These are phyloP conservation scores for Chrysolina americana DNA, from an alignment of 2,888 invertebrate species.

Conservation along the genomic window DNA sequence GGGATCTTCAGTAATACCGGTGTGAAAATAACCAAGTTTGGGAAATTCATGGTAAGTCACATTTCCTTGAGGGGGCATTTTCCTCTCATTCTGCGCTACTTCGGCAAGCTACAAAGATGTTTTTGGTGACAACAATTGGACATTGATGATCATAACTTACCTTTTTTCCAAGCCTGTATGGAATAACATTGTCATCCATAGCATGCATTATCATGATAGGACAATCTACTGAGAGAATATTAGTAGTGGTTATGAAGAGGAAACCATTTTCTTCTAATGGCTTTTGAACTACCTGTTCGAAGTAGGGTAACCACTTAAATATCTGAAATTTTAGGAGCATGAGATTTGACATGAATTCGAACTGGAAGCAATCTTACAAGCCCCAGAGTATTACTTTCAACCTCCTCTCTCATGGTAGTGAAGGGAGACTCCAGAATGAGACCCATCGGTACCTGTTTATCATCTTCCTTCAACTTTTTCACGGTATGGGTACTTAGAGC, in stretches of 20 bases:
- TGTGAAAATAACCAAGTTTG: slow-evolving; percentile 57
- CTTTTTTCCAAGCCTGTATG: slow-evolving; percentile 60
- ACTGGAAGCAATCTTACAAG: slow-evolving; percentile 49
- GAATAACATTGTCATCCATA: slow-evolving; percentile 63
- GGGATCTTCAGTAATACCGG: slow-evolving; percentile 58
- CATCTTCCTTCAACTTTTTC: slow-evolving; percentile 51
- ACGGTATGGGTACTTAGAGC: slow-evolving; percentile 61
- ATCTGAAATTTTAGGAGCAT: slow-evolving; percentile 54
- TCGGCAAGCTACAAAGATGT: slow-evolving; percentile 34
- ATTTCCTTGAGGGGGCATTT: slow-evolving; percentile 54
- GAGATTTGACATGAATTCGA: not conserved
- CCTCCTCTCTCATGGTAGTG: slow-evolving; percentile 61
- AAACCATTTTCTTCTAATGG: slow-evolving; percentile 63
- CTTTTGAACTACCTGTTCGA: slow-evolving; percentile 60
- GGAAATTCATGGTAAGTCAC: slow-evolving; percentile 58
- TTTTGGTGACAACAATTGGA: slow-evolving; percentile 27
- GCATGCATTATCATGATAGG: slow-evolving; percentile 65
- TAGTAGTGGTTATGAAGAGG: slow-evolving; percentile 58
- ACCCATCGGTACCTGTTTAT: slow-evolving; percentile 56
- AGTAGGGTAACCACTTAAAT: slow-evolving; percentile 64
- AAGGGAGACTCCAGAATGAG: slow-evolving; percentile 63
- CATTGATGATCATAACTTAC: slow-evolving; percentile 44
- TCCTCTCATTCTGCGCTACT: slow-evolving; percentile 54
- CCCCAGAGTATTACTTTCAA: slow-evolving; percentile 55
- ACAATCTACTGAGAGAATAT: slow-evolving; percentile 61